These are phyloP conservation scores for Solea senegalensis DNA, from an alignment of 2,113 vertebrate genomes.

Conservation along the genomic window DNA sequence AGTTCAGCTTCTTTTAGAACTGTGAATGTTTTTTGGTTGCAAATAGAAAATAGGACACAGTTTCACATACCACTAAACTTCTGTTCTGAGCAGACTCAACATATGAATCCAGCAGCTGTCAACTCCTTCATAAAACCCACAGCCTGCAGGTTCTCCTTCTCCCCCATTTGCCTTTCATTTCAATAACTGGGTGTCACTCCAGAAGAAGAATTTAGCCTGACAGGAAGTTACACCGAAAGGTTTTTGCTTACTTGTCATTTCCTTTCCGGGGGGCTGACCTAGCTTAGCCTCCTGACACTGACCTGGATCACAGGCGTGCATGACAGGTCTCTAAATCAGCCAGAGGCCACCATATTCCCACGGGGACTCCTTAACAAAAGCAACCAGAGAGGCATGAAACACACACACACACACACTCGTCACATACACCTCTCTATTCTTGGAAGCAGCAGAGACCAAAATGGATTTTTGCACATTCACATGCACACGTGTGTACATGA, in stretches of 20 bases:
- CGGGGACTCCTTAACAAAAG: constrained; percentile 54
- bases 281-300: constrained; percentile 30
- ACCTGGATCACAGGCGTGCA: constrained; percentile 39
- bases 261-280: constrained; percentile 38
- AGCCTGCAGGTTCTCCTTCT: constrained; percentile 38
- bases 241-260: constrained; percentile 44
- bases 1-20: constrained; percentile 43
- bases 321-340: constrained; percentile 41
- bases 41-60: constrained; percentile 10
- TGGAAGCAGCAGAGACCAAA: constrained; percentile 8
- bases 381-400: constrained; percentile 25
- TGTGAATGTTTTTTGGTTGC: constrained; percentile 11
- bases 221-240: constrained; percentile 18
- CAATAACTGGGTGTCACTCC: constrained; percentile 38
- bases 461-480: constrained; percentile 12
- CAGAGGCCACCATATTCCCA: constrained; percentile 43
- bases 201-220: background rate
- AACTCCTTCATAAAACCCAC: constrained; percentile 39
- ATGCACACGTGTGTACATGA: constrained; percentile 3
- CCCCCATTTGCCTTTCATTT: constrained; percentile 39
- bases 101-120: constrained; percentile 63
- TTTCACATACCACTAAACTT: constrained; percentile 10
- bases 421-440: constrained; percentile 36
- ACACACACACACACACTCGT: background rate
- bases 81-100: constrained; percentile 41